Evolutionary conservation across 2,888 invertebrate genomes (phyloP).

Genomic region (Carterocephalus palaemon): DNA sequence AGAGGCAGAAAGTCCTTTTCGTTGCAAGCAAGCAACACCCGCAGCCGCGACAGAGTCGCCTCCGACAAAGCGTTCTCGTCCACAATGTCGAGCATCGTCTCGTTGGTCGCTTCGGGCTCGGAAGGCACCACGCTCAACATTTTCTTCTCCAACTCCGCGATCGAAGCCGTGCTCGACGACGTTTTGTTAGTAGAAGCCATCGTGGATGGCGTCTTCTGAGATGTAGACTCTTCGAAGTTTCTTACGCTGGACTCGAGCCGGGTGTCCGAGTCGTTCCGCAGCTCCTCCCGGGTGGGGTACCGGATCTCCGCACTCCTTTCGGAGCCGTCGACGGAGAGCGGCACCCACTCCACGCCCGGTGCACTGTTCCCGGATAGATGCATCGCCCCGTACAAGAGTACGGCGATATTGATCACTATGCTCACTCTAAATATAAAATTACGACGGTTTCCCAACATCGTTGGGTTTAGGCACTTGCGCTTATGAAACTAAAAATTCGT

Average conservation of each 20-base stretch:
- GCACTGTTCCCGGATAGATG: constrained; percentile 69
- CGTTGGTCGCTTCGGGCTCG: constrained; percentile 55
- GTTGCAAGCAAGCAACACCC: constrained; percentile 79
- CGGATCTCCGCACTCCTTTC: constrained; percentile 54
- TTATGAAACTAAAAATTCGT: constrained; percentile 50
- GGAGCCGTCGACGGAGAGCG: constrained; percentile 57
- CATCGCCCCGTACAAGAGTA: constrained; percentile 84
- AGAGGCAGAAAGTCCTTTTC: constrained; percentile 80
- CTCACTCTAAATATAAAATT: constrained; percentile 87
- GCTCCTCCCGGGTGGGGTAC: constrained; percentile 47
- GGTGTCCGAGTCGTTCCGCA: constrained; percentile 53
- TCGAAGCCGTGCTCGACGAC: constrained; percentile 65
- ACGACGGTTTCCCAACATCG: constrained; percentile 74
- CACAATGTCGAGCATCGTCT: constrained; percentile 53
- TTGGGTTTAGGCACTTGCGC: constrained; percentile 67
- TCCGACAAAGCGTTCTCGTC: constrained; percentile 64
- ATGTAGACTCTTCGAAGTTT: constrained; percentile 59
- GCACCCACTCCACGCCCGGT: constrained; percentile 59
- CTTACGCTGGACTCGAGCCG: constrained; percentile 45
- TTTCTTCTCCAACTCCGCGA: constrained; percentile 58
- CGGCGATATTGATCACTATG: constrained; percentile 85
- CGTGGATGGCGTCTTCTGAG: constrained; percentile 66
- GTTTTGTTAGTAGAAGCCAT: constrained; percentile 62
- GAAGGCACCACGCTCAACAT: constrained; percentile 51
- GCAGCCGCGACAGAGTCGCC: constrained; percentile 56